phyloP scores from a whole-genome alignment of 2,797 vertebrate species.

The Sternotherus odoratus region DNA sequence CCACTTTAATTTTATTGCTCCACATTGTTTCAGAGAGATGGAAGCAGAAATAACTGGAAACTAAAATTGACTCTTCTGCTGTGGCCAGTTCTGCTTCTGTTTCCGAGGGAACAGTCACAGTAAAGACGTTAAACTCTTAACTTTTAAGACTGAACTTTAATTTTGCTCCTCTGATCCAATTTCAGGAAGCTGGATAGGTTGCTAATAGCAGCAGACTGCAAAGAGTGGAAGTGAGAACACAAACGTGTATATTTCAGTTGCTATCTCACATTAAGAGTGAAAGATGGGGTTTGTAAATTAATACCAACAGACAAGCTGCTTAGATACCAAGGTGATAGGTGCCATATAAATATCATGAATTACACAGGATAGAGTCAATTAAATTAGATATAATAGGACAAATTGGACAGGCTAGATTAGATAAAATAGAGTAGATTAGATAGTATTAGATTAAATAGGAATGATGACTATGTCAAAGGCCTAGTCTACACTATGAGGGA shows the following conservation, averaged over 20 bases:
- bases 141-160: neutral
- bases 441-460: neutral
- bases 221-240: neutral
- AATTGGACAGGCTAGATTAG: neutral
- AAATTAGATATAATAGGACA: neutral
- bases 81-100: slow-evolving; percentile 50
- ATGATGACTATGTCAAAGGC: neutral
- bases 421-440: neutral
- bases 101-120: slow-evolving; percentile 46
- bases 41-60: slow-evolving; percentile 40
- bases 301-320: neutral
- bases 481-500: too few species aligned
- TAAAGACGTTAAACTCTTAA: neutral
- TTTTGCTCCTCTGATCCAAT: neutral
- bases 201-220: neutral
- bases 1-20: neutral
- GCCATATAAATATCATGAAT: neutral
- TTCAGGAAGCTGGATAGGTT: neutral
- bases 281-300: neutral
- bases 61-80: slow-evolving; percentile 31
- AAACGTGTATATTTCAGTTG: neutral
- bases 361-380: neutral
- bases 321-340: neutral
- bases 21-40: neutral
- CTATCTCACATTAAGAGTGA: neutral